Evolutionary conservation across 2,797 vertebrate species (phyloP), one percentile per base, ranked within the genome.

Genomic region (Microctenopoma steveboyesi): DNA sequence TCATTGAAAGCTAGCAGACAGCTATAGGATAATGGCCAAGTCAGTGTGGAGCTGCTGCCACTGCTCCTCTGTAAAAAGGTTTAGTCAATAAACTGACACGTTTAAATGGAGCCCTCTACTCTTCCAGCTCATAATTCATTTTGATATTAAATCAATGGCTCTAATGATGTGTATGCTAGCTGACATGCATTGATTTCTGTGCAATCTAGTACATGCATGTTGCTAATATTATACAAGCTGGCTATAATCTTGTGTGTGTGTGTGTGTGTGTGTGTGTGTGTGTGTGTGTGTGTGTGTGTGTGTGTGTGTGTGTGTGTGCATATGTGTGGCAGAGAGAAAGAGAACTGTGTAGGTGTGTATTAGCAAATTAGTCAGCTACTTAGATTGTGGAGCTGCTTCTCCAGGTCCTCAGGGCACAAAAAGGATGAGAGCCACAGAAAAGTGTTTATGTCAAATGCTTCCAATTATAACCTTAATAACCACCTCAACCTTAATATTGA

Each of bases 71-170:
- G 5, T 58, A 22, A 63, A 66, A 65, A 62, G 25, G 22, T 76
- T 58, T 59, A 55, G 57, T 74, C 76, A 65, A 79, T 69, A 76
- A 65, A 49, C 18, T 52, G 39, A 79, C 0, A 7, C 63, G 49
- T 48, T 49, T 61, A 57, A 69, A 63, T 60, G 60, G 54, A 71
- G 27, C 61, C 37, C 40, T 51, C 49, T 12, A 27, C 10, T 22
- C 48, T 43, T 64, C 47, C 8, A 48, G 25, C 67, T 72, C 73
- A 79, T 86, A 79, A 79, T 65, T 82, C 70, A 84, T 64, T 45
- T 53, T 74, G 76, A 84, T 77, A 69, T 60, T 64, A 76, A 79
- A 77, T 86, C 76, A 39, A 84, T 84, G 60, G 47, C 39, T 63
- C 27, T 61, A 76, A 64, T 61, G 61, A 52, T 66, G 61, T 79